phyloP scores from a whole-genome alignment of 2,113 vertebrate genomes.

The Butorides virescens region DNA sequence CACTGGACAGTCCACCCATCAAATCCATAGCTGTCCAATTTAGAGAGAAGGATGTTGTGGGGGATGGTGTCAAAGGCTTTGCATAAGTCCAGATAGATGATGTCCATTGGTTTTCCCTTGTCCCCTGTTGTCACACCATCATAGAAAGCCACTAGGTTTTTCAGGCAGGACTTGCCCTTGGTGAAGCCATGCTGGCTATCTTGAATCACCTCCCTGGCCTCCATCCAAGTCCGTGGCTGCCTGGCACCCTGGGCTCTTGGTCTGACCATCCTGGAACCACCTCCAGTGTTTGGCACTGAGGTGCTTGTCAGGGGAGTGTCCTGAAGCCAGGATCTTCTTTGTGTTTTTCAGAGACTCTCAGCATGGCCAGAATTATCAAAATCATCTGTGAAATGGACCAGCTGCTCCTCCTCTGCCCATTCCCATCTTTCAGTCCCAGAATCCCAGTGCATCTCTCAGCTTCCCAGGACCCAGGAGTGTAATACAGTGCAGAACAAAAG shows the following conservation, averaged over 20 bases:
- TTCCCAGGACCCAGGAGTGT: not conserved
- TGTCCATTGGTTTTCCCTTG: no score
- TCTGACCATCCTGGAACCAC: not conserved
- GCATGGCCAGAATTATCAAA: not conserved
- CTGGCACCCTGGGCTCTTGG: not conserved
- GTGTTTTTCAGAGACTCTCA: not conserved
- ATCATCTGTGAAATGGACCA: not conserved
- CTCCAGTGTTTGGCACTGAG: not conserved
- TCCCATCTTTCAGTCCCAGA: not conserved
- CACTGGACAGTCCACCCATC: no score
- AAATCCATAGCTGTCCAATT: no score
- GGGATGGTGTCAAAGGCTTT: no score
- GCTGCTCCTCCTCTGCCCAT: not conserved
- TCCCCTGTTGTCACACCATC: no score
- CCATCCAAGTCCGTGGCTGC: fast-evolving
- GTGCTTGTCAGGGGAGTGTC: not conserved
- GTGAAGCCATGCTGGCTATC: no score
- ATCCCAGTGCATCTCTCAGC: not conserved
- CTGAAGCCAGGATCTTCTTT: not conserved
- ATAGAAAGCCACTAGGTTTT: no score
- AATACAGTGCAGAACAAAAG: not conserved
- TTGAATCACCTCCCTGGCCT: no score
- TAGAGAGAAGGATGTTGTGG: no score
- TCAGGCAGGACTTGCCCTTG: no score
- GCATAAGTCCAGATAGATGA: no score